Evolutionary conservation across 2,113 vertebrate species (phyloP), one percentile per base, ranked within the genome.

Genomic region (rabbit (Oryctolagus cuniculus)): DNA sequence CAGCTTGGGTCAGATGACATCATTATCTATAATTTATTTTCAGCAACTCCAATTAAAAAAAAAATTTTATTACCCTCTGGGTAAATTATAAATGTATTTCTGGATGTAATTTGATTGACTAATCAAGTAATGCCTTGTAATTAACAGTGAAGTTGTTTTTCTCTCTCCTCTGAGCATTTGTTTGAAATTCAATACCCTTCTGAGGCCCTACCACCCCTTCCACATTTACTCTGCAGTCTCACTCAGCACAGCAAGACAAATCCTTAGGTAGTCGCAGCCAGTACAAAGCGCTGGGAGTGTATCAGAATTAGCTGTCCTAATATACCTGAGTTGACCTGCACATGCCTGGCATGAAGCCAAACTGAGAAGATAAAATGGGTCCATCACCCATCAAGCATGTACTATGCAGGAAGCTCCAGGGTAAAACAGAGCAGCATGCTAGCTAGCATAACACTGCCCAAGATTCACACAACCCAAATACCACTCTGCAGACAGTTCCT

Each of bases 11-110:
- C 49, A 64, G 67, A 95, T 93, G 96, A 92, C 93, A 96, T 91
- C 95, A 95, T 87, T 89, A 93, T 74, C 83, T 80, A 61, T 25
- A 82, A 84, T 81, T 89, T 96, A 92, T 90, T 91, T 96, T 94
- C 92, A 90, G 93, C 22, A 96, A 92, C 49, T 85, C 84, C 77
- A 72, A 67, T 55, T 94, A 90, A 22, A 89, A 92, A 83, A 73
- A 7, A 1, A 1, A 22, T 19, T 75, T 44, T 92, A 89, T 88
- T 70, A 82, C 58, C 97, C 61, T 94, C 92, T 58, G 19, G 21
- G 51, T 74, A 89, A 97, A 89, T 83, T 92, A 80, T 91, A 90
- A 90, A 93, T 89, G 87, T 82, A 90, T 77, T 79, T 86, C 87
- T 77, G 44, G 86, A 27, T 75, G 17, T 73, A 67, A 84, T 80